Evolutionary conservation across 2,797 vertebrate species (phyloP).

Genomic region (Xyrichtys novacula): DNA sequence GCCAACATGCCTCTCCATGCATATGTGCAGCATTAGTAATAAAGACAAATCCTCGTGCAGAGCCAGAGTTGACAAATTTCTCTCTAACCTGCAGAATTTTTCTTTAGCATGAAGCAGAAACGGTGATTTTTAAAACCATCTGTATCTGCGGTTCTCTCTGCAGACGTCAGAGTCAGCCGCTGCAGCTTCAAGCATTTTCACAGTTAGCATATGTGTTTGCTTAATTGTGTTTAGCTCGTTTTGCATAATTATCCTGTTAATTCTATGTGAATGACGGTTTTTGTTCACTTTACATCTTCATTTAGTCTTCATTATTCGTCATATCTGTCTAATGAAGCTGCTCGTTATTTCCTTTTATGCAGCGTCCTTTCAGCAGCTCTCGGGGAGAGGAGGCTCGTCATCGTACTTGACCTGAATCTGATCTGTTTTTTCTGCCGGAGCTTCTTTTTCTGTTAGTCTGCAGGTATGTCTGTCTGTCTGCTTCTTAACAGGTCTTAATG

Average conservation of each 20-base stretch:
- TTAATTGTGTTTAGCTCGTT: constrained; percentile 30
- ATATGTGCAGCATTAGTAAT: constrained; percentile 34
- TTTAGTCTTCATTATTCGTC: constrained; percentile 38
- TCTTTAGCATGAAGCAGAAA: background rate
- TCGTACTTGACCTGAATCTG: constrained; percentile 1
- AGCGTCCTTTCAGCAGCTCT: constrained; percentile 23
- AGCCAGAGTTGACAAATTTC: background rate
- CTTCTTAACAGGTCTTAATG: background rate
- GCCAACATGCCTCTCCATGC: constrained; percentile 19
- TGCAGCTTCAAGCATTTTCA: constrained; percentile 3
- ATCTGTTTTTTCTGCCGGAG: constrained; percentile 3
- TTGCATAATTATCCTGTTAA: constrained; percentile 34
- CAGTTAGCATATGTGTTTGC: constrained; percentile 31
- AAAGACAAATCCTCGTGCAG: constrained; percentile 30
- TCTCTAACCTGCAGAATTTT: background rate
- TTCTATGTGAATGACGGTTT: constrained; percentile 35
- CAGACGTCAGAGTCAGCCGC: background rate
- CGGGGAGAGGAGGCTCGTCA: background rate
- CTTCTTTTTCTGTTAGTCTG: too few species aligned
- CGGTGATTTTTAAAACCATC: background rate
- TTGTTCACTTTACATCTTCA: constrained; percentile 29
- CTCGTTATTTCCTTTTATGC: constrained; percentile 16
- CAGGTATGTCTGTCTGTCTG: background rate
- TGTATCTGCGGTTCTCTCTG: background rate
- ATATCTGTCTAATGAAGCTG: constrained; percentile 28